These are phyloP conservation scores for Parus major DNA, from an alignment of 2,113 vertebrate genomes.

Conservation along the genomic window DNA sequence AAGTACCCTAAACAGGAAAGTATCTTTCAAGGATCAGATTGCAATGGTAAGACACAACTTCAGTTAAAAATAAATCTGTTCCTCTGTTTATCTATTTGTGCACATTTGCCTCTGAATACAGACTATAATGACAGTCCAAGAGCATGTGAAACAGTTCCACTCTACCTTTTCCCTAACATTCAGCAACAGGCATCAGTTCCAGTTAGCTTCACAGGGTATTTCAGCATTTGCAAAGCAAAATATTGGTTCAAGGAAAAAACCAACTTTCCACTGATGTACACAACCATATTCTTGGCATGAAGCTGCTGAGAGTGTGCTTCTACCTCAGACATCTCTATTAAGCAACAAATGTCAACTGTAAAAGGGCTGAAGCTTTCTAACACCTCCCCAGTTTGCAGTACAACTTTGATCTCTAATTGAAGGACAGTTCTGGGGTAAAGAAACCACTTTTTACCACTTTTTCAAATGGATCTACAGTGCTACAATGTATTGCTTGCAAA, in stretches of 20 bases:
- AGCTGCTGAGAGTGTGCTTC: not conserved
- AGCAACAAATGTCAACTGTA: not conserved
- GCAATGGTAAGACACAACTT: not conserved
- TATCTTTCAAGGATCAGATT: not conserved
- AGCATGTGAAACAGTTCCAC: not conserved
- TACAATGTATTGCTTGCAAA: not conserved
- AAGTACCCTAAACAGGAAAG: not conserved
- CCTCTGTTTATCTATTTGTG: not conserved
- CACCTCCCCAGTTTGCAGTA: not conserved
- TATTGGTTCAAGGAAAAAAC: not conserved
- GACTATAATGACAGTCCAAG: not conserved
- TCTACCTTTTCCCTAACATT: not conserved
- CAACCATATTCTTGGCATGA: not conserved
- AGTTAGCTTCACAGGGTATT: not conserved
- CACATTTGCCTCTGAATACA: not conserved
- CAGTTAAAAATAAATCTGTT: not conserved
- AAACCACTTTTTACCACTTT: not conserved
- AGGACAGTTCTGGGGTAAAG: not conserved
- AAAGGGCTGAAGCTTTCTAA: not conserved
- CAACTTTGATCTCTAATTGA: not conserved
- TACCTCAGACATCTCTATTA: not conserved
- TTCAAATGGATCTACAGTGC: not conserved
- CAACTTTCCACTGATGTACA: not conserved
- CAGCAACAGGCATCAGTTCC: not conserved
- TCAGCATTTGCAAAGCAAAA: not conserved